Evolutionary conservation across 2,113 vertebrate species (phyloP).

Genomic region (Scalopus aquaticus): DNA sequence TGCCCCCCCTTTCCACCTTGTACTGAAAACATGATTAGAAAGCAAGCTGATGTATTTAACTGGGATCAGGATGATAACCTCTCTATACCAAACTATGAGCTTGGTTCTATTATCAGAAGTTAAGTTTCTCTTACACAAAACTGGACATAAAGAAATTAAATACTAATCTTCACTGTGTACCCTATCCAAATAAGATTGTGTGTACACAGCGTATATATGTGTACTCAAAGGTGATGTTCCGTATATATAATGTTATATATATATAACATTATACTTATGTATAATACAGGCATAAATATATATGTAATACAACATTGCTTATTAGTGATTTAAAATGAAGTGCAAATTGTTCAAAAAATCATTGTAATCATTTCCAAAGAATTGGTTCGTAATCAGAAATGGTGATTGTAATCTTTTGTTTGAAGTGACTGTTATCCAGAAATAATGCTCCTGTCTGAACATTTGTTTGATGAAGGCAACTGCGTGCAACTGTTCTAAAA

Average conservation of each 20-base stretch:
- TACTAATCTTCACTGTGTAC: not conserved
- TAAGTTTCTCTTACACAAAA: slow-evolving; percentile 1
- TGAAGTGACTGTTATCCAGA: not conserved
- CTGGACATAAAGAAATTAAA: not conserved
- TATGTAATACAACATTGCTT: not conserved
- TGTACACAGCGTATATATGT: not conserved
- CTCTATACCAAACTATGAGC: not conserved
- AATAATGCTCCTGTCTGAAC: not conserved
- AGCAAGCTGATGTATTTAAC: not conserved
- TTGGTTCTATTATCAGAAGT: not conserved
- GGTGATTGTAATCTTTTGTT: not conserved
- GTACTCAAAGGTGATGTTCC: not conserved
- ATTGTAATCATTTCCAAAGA: slow-evolving; percentile 28
- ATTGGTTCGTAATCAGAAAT: slow-evolving; percentile 12
- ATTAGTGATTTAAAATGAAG: not conserved
- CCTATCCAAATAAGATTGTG: not conserved
- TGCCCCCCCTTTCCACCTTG: not conserved
- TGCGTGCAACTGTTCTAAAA: not conserved
- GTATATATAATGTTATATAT: slow-evolving; percentile 32
- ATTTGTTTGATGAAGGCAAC: not conserved
- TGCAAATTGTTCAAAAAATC: not conserved
- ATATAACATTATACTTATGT: not conserved
- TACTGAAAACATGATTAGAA: not conserved
- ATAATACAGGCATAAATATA: not conserved
- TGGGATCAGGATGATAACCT: not conserved